Percentiles rank a stretch among this genome's conserved stretches.
Evolutionary conservation across 2,113 vertebrate genomes (phyloP).

Genomic region (Egretta garzetta): DNA sequence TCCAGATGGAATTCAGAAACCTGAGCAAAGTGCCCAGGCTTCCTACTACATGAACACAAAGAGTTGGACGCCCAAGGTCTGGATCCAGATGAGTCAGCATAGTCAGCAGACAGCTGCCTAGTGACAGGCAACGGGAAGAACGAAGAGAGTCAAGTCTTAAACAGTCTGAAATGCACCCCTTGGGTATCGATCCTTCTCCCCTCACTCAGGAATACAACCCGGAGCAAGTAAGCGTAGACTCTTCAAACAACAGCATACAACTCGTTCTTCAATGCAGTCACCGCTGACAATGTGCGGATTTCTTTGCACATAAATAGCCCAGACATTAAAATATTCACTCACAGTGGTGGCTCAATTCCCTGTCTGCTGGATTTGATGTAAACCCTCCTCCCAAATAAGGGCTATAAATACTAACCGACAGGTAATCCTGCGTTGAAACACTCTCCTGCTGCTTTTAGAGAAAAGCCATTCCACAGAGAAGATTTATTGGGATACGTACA

Average conservation of each 20-base stretch:
- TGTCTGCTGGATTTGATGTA: background rate
- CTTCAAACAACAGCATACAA: background rate
- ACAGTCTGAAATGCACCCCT: background rate
- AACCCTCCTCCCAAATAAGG: background rate
- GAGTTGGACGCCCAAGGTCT: background rate
- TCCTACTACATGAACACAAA: background rate
- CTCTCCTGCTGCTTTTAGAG: background rate
- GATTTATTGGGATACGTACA: background rate
- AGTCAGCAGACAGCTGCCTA: background rate
- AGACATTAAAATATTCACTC: background rate
- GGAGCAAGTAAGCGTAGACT: background rate
- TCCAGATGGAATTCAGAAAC: background rate
- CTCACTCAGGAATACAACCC: background rate
- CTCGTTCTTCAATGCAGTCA: background rate
- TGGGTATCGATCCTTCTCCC: background rate
- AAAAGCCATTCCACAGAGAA: background rate
- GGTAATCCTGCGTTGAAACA: background rate
- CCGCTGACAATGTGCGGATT: accelerated
- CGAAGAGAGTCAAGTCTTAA: background rate
- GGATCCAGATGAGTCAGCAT: background rate
- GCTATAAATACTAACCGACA: background rate
- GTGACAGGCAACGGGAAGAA: background rate
- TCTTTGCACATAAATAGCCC: background rate
- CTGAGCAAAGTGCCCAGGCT: background rate
- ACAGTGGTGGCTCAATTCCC: background rate